These are phyloP conservation scores for Noctua janthina DNA, from an alignment of 2,888 invertebrate species.

Conservation along the genomic window DNA sequence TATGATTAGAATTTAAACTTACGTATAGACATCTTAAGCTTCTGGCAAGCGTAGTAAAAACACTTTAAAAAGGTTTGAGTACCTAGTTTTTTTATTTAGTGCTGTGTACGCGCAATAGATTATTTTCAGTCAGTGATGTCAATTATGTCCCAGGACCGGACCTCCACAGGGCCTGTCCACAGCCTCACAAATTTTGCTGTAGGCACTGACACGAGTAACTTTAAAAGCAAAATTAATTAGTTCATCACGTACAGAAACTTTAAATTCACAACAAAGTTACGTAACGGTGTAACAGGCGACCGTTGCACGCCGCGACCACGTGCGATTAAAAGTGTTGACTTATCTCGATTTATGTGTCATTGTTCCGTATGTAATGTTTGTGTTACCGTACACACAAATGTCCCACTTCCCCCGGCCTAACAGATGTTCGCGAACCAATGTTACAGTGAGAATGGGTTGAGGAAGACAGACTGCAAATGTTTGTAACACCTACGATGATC, in stretches of 20 bases:
- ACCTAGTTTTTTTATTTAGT: neutral
- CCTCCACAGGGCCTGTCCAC: neutral
- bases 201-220: neutral
- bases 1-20: neutral
- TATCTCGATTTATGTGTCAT: constrained; percentile 71
- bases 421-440: constrained; percentile 31
- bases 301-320: constrained; percentile 51
- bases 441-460: neutral
- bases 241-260: constrained; percentile 28
- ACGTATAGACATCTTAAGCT: neutral
- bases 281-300: constrained; percentile 51
- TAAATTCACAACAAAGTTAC: constrained; percentile 33
- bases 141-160: neutral
- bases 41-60: neutral
- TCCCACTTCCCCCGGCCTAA: constrained; percentile 21
- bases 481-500: neutral
- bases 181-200: neutral
- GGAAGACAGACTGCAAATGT: neutral
- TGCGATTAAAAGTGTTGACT: constrained; percentile 50
- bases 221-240: neutral
- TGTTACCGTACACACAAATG: constrained; percentile 24
- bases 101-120: neutral
- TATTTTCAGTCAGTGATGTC: neutral
- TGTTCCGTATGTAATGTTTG: constrained; percentile 39
- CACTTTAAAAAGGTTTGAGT: neutral